Evolutionary conservation across 2,888 invertebrate genomes (phyloP), one percentile per base, ranked within the genome.

Genomic region (Rhabditoides inermis): DNA sequence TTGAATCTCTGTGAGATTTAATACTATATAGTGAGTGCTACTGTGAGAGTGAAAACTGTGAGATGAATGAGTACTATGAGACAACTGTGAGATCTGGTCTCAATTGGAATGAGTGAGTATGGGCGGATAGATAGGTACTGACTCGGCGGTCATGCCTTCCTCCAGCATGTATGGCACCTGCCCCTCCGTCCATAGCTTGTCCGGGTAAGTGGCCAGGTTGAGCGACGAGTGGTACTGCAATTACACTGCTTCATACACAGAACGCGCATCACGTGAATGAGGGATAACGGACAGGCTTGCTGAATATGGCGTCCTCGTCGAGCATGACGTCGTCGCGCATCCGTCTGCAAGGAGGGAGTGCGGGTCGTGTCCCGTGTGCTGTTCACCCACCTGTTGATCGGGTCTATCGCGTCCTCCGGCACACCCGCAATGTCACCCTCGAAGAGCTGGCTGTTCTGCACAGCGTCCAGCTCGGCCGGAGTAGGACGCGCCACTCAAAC

Each of bases 371-470:
- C 22, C 39, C 23, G 6, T 20, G 22, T 20, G 3, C 39, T 10
- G 20, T 39, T n/a, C n/a, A n/a, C n/a, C n/a, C n/a, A n/a, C n/a
- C 28, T 46, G 20, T 60, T 58, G 39, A 59, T 46, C 25, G 54
- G 55, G 41, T 51, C 53, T 4, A 41, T 39, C n/a, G 55, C 58
- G 30, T 61, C 62, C 6, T 55, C 28, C 3, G 72, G 69, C 18
- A 75, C 63, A 25, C 60, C 81, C 78, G 32, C 76, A 48, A 84
- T 84, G 68, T 84, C 84, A 42, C 84, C 84, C 72, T 84, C 83
- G 66, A 81, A 81, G 20, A 75, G 65, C 37, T 66, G 55, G 25
- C 59, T 58, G 44, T 74, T 74, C 58, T 75, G 70, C 53, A 74
- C 68, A 6, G 72, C 60, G 49, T 74, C 73, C 45, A 73, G 49